Evolutionary conservation across 1,140 invertebrate species (phyloP).

Genomic region (Pollicipes pollicipes): DNA sequence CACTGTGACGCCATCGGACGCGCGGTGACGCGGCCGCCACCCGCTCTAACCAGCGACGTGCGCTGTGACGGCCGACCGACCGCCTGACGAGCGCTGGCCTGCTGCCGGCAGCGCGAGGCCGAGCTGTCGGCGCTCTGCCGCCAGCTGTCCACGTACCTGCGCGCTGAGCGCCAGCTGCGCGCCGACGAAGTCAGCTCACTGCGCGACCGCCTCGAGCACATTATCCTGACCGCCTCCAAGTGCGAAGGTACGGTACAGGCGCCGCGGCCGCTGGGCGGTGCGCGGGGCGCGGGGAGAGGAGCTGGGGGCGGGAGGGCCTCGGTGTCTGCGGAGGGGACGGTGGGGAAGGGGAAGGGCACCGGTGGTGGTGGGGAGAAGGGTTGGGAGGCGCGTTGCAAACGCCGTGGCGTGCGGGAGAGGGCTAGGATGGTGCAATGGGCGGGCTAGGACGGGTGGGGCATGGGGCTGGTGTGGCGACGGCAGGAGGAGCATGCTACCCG

Average conservation of each 20-base stretch:
- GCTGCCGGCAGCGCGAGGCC: conserved; percentile 20
- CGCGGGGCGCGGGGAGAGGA: conserved; percentile 1
- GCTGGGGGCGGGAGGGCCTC: not conserved
- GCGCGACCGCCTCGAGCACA: conserved; percentile 21
- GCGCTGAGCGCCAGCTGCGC: conserved; percentile 19
- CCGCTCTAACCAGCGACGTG: too few relatives aligned
- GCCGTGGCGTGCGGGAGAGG: too few relatives aligned
- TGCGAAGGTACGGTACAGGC: conserved; percentile 4
- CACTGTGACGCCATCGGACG: too few relatives aligned
- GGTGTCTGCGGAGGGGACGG: too few relatives aligned
- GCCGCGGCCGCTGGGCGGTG: conserved; percentile 10
- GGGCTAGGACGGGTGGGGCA: not conserved
- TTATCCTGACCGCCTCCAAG: conserved; percentile 20
- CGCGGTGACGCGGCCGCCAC: too few relatives aligned
- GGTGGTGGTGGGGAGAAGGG: not conserved
- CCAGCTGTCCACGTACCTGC: conserved; percentile 21
- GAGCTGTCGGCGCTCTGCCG: conserved; percentile 21
- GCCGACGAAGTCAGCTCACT: conserved; percentile 22
- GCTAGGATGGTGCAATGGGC: too few relatives aligned
- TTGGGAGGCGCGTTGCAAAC: too few relatives aligned
- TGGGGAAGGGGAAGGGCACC: not conserved
- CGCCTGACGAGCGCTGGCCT: conserved; percentile 9
- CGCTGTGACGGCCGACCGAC: conserved; percentile 11
- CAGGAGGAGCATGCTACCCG: too few relatives aligned
- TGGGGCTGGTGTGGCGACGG: too few relatives aligned